Evolutionary conservation across 2,888 invertebrate species (phyloP).

Genomic region (Miltochrista miniata): DNA sequence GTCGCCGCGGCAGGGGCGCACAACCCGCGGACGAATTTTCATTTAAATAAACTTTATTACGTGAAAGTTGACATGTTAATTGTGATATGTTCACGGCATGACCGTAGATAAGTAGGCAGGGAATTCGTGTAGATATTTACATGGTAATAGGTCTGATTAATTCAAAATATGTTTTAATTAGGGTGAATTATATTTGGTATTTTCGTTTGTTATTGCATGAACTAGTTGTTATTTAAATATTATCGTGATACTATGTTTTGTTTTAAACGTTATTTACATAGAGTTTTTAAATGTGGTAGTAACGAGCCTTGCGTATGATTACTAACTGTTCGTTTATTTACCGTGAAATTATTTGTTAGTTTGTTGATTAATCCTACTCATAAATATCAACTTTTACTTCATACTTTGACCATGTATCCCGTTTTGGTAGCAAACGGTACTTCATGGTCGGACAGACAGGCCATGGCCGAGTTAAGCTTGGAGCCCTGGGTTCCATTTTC

Average conservation of each 20-base stretch:
- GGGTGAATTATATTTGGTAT: conserved; percentile 6
- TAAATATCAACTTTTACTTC: too few relatives aligned
- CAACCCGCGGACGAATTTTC: conserved; percentile 59
- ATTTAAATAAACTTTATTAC: conserved; percentile 61
- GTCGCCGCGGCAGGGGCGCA: conserved; percentile 63
- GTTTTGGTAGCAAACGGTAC: too few relatives aligned
- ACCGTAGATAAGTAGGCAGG: conserved; percentile 19
- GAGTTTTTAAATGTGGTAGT: background rate
- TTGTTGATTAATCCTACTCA: background rate
- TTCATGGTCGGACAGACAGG: too few relatives aligned
- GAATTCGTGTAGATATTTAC: conserved; percentile 14
- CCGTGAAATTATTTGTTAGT: background rate
- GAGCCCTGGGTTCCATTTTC: too few relatives aligned
- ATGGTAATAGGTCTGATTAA: conserved; percentile 10
- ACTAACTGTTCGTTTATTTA: background rate
- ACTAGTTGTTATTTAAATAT: conserved; percentile 12
- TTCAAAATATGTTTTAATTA: conserved; percentile 12
- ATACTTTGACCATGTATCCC: too few relatives aligned
- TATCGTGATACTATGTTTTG: conserved; percentile 2
- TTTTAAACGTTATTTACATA: background rate
- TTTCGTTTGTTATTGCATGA: conserved; percentile 1
- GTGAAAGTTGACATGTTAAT: conserved; percentile 48
- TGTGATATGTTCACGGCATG: conserved; percentile 32
- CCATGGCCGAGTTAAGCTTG: too few relatives aligned
- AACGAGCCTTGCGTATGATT: background rate